These are phyloP conservation scores for Microcaecilia unicolor DNA, from an alignment of 2,797 vertebrate genomes.

Conservation along the genomic window DNA sequence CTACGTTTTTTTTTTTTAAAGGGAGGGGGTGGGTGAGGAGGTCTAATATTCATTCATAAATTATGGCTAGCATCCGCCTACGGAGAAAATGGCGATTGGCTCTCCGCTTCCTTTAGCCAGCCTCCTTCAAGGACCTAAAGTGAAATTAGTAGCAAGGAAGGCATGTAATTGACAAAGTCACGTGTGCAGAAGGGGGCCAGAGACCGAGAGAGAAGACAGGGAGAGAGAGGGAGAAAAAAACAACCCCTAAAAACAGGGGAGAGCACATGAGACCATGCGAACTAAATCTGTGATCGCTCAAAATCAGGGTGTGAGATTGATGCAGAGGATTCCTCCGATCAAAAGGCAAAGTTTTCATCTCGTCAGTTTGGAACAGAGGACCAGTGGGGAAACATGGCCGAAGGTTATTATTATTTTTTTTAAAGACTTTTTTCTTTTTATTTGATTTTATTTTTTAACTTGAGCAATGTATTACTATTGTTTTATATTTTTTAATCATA, in stretches of 20 bases:
- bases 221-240: conserved; percentile 51
- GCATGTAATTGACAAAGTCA: conserved; percentile 93
- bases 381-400: conserved; percentile 98
- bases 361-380: conserved; percentile 85
- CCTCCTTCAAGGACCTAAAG: conserved; percentile 58
- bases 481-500: conserved; percentile 17
- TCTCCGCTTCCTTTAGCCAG: conserved; percentile 46
- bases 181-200: conserved; percentile 78
- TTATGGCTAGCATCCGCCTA: conserved; percentile 57
- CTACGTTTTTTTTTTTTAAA: conserved; percentile 39
- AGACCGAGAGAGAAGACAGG: conserved; percentile 53
- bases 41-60: conserved; percentile 62
- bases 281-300: conserved; percentile 80
- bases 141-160: conserved; percentile 79
- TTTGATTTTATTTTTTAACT: too few species aligned
- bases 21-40: too few species aligned
- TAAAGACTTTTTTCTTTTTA: too few species aligned
- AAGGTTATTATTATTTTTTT: conserved; percentile 87
- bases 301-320: conserved; percentile 91
- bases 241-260: conserved; percentile 81
- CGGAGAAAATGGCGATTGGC: conserved; percentile 65
- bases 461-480: too few species aligned
- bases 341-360: conserved; percentile 87
- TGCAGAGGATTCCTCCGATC: conserved; percentile 76
- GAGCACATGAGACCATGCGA: conserved; percentile 94